phyloP scores from a whole-genome alignment of 2,797 vertebrate species.

The Xenops minutus region DNA sequence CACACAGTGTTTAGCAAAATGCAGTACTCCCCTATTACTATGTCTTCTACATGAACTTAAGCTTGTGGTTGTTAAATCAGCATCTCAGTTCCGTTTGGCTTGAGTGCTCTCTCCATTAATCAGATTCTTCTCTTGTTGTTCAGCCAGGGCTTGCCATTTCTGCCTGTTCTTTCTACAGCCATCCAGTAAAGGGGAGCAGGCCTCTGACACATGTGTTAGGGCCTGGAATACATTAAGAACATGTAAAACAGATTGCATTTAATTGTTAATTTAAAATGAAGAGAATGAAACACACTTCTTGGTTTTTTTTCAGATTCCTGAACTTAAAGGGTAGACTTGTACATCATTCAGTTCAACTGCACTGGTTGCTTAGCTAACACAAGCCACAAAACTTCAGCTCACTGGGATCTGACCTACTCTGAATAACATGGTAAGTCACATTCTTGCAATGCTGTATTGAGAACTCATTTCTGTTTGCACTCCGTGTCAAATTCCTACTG shows the following conservation, averaged over 20 bases:
- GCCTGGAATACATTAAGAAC: constrained; percentile 77
- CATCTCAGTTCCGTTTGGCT: constrained; percentile 72
- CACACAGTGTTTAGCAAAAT: constrained; percentile 60
- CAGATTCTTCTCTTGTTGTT: constrained; percentile 86
- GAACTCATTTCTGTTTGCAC: neutral
- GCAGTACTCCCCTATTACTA: constrained; percentile 29
- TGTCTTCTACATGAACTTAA: neutral
- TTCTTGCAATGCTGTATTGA: neutral
- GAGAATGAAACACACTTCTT: neutral
- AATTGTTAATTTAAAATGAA: neutral
- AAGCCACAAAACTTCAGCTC: neutral
- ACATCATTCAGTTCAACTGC: neutral
- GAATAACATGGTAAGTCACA: neutral
- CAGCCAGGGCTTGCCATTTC: constrained; percentile 90
- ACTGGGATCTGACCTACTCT: neutral
- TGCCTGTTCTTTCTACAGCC: constrained; percentile 93
- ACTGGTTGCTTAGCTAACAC: neutral
- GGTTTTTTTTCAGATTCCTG: neutral
- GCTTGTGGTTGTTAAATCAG: neutral
- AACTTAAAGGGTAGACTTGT: neutral
- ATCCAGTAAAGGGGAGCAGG: constrained; percentile 90
- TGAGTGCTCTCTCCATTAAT: constrained; percentile 80
- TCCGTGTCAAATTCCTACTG: neutral
- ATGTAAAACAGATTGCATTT: neutral
- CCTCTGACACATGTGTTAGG: constrained; percentile 85